A percentile compares a stretch with the other conserved stretches of the same genome.
Evolutionary conservation across 2,888 invertebrate genomes (phyloP).

Genomic region (Sphaeridia pumilis): DNA sequence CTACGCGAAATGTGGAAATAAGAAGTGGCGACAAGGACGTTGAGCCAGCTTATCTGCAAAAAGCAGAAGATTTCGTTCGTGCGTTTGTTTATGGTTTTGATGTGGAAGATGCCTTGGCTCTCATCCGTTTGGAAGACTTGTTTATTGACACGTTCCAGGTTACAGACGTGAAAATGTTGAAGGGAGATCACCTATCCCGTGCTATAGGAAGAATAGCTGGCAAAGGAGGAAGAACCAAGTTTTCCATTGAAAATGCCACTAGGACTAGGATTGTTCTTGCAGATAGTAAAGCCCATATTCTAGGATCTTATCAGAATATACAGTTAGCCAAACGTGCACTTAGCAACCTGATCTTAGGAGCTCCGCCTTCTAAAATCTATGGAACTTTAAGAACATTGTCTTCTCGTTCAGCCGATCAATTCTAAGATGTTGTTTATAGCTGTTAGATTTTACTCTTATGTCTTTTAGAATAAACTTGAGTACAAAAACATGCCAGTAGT

Average conservation of each 20-base stretch:
- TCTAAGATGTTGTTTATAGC: too few relatives aligned
- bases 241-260: conserved; percentile 96
- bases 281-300: conserved; percentile 88
- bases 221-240: conserved; percentile 92
- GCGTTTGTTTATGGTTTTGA: conserved; percentile 95
- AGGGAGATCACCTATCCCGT: conserved; percentile 88
- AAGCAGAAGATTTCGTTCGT: conserved; percentile 95
- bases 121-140: conserved; percentile 87
- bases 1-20: conserved; percentile 79
- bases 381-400: conserved; percentile 83
- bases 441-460: too few relatives aligned
- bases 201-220: conserved; percentile 97
- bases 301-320: conserved; percentile 96
- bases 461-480: too few relatives aligned
- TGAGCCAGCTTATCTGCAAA: conserved; percentile 84
- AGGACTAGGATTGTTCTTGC: conserved; percentile 96
- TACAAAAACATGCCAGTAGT: too few relatives aligned
- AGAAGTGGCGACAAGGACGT: conserved; percentile 56
- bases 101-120: conserved; percentile 88
- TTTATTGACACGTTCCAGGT: conserved; percentile 96
- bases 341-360: conserved; percentile 91
- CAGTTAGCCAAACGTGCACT: conserved; percentile 85
- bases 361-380: conserved; percentile 95
- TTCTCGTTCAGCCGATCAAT: conserved; percentile 66
- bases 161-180: conserved; percentile 86